These are phyloP conservation scores for Halichoerus grypus DNA, from an alignment of 2,113 vertebrate genomes.

Conservation along the genomic window DNA sequence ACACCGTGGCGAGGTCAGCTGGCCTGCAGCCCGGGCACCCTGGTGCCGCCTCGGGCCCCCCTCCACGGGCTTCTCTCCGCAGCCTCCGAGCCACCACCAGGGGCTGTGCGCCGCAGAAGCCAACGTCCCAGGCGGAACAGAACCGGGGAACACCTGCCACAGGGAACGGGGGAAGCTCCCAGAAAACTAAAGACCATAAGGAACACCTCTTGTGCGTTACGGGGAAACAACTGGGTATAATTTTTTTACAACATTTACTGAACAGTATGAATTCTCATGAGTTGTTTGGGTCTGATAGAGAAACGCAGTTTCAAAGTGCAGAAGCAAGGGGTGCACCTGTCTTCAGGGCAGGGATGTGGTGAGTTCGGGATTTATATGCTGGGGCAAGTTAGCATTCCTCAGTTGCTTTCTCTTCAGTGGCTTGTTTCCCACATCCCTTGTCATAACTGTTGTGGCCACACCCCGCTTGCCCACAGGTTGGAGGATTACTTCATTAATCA, in stretches of 20 bases:
- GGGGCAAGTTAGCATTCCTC: no score
- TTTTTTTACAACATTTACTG: neutral
- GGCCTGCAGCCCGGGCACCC: neutral
- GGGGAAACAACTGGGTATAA: neutral
- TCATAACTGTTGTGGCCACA: neutral
- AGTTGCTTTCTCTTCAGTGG: neutral
- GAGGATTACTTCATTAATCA: constrained; percentile 20
- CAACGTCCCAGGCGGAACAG: neutral
- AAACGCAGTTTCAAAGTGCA: neutral
- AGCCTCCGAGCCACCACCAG: neutral
- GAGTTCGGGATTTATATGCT: no score
- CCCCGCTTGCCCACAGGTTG: neutral
- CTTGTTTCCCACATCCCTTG: fast-evolving
- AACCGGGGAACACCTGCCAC: fast-evolving
- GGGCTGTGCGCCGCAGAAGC: neutral
- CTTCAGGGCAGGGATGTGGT: neutral
- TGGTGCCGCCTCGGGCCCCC: neutral
- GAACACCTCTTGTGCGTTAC: neutral
- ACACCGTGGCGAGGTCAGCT: neutral
- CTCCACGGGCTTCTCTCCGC: neutral
- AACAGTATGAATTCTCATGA: neutral
- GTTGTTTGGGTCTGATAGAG: neutral
- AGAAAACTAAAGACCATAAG: no score
- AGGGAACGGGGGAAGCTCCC: neutral
- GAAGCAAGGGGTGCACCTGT: neutral